Conservation (phyloP, 23 tunicate genomes). For the Oikopleura dioica region DNA sequence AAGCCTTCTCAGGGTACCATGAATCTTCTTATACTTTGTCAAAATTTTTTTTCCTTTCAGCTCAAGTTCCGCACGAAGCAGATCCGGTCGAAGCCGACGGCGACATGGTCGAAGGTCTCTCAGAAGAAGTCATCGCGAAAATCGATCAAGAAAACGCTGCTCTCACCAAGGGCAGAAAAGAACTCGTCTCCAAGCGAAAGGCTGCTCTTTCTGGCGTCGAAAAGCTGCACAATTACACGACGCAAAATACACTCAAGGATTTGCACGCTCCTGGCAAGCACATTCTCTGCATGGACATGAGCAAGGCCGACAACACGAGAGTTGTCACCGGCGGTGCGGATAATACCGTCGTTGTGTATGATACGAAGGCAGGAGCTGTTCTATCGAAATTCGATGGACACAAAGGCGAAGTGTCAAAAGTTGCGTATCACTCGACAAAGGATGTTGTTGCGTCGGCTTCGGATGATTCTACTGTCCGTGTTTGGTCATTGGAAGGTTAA, state of each 20-base stretch:
- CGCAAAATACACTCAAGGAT: too few species aligned
- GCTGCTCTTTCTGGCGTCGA: background rate
- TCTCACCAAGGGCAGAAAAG: background rate
- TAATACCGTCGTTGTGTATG: conserved; percentile 87
- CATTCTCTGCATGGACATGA: background rate
- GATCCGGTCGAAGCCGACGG: background rate
- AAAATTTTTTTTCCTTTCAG: too few species aligned
- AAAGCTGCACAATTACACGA: background rate
- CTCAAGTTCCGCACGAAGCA: background rate
- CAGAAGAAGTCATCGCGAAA: background rate
- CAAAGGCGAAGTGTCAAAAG: conserved; percentile 38
- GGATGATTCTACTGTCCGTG: conserved; percentile 51
- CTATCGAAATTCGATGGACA: conserved; percentile 75
- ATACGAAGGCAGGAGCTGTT: conserved; percentile 45
- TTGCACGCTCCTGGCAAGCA: too few species aligned
- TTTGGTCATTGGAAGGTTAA: conserved; percentile 61
- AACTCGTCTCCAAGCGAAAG: background rate
- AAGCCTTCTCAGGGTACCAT: conserved; percentile 51
- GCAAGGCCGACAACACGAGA: background rate
- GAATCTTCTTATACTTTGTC: too few species aligned
- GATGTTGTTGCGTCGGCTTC: conserved; percentile 55
- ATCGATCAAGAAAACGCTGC: background rate
- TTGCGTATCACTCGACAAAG: conserved; percentile 51
- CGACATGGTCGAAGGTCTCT: background rate
- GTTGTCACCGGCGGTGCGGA: conserved; percentile 88